Percentiles rank a stretch among this genome's conserved stretches.
Evolutionary conservation across 2,797 vertebrate genomes (phyloP).

Genomic region (Lycodopsis pacificus): DNA sequence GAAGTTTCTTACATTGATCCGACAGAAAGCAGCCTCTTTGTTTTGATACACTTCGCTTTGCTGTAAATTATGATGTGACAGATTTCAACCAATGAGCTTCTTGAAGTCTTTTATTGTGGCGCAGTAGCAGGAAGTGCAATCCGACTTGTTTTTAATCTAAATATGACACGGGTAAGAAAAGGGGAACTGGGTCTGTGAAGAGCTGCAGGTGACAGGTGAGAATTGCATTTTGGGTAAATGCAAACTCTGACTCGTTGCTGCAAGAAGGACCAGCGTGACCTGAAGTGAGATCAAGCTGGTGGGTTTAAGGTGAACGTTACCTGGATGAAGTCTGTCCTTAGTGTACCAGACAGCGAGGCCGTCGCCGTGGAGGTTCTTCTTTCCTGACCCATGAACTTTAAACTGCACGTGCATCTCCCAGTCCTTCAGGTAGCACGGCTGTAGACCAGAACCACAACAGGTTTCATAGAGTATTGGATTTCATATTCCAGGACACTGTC

Average conservation of each 20-base stretch:
- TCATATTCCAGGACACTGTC: not conserved
- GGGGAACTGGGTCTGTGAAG: not conserved
- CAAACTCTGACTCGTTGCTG: conserved; percentile 1
- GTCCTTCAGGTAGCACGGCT: conserved; percentile 98
- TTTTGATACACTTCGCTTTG: not conserved
- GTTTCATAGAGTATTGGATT: not conserved
- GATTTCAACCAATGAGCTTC: not conserved
- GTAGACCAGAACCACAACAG: conserved; percentile 16
- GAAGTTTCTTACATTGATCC: no score
- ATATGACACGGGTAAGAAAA: not conserved
- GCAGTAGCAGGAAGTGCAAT: not conserved
- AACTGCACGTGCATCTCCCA: conserved; percentile 99
- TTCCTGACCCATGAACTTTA: conserved; percentile 93
- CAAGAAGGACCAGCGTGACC: not conserved
- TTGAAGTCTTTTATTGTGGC: not conserved
- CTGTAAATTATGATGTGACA: no score
- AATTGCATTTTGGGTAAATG: conserved; percentile 1
- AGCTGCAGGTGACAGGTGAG: not conserved
- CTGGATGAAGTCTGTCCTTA: conserved; percentile 91
- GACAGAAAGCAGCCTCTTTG: not conserved
- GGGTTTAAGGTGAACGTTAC: conserved; percentile 71
- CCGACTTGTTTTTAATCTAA: not conserved
- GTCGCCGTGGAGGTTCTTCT: conserved; percentile 97
- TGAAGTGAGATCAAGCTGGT: not conserved
- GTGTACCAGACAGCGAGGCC: conserved; percentile 98